Base-by-base conservation (phyloP, 2,113 vertebrate species). In the Etia nguti region DNA sequence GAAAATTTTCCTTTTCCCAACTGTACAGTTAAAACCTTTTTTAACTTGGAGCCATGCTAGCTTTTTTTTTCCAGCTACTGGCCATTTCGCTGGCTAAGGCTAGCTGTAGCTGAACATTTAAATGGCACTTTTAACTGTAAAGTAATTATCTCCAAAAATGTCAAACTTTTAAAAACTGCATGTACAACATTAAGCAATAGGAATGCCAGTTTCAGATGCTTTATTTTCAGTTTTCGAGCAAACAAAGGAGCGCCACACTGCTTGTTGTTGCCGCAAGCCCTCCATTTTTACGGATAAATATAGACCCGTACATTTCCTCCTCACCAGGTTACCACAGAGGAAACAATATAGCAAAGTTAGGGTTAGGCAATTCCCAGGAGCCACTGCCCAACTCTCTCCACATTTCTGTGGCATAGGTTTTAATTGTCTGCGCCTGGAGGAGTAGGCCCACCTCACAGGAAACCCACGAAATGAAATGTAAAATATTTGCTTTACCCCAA, bases 391-490 rank as follows among this genome's bases (percentile, higher is more conserved):
- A 86, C 57, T 80, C 52, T 36, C 60, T 88, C 89, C 86, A 93
- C 86, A 93, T 92, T 92, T 90, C 83, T 57, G 62, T 86, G 89
- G 92, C 87, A 79, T 83, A 79, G 24, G 34, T 91, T 90, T 88
- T 90, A 89, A 93, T 91, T 90, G 86, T 90, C 86, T 65, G 68
- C 46, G 86, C 86, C 88, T 26, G 36, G 77, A 88, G 82, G 56
- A 48, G 82, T 12, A 5, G 87, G 85, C 89, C 81, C 90, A 88
- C 87, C 93, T 94, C 92, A 93, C 87, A 92, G 89, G 92, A 94
- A 94, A 94, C 80, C 84, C 65, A 87, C 84, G 83, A 90, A 94
- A 94, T 85, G 22, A 93, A 91, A 93, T 34, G 31, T 91, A 75
- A 91, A 92, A 87, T 90, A 90, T 92, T 90, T 43, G 54, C 88